Conservation (phyloP, 2,113 vertebrate species). For the Myxocyprinus asiaticus region DNA sequence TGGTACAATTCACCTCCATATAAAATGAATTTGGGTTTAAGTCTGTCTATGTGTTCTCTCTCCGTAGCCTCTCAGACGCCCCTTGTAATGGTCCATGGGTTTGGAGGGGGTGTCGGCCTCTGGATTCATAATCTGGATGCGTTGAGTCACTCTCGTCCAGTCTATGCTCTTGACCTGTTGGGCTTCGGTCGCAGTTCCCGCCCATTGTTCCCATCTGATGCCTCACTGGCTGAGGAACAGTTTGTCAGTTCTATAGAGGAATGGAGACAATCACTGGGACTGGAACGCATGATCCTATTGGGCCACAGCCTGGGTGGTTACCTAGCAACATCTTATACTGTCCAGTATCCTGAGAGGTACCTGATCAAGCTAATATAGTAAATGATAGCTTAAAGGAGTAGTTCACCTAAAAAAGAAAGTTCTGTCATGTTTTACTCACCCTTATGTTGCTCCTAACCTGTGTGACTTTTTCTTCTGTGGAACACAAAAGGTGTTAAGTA, state of each 20-base stretch:
- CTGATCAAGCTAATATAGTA: background rate
- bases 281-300: slow-evolving; percentile 82
- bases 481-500: too few species aligned
- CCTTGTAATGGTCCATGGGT: slow-evolving; percentile 89
- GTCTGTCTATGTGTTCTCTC: background rate
- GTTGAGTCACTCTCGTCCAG: slow-evolving; percentile 72
- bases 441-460: background rate
- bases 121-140: slow-evolving; percentile 87
- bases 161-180: slow-evolving; percentile 85
- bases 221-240: slow-evolving; percentile 81
- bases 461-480: too few species aligned
- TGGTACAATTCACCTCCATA: too few species aligned
- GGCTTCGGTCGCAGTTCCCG: slow-evolving; percentile 89
- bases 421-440: too few species aligned
- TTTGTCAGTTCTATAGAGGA: slow-evolving; percentile 85
- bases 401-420: background rate
- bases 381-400: slow-evolving; percentile 13
- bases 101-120: slow-evolving; percentile 87
- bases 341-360: slow-evolving; percentile 84
- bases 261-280: slow-evolving; percentile 78
- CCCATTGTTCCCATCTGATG: slow-evolving; percentile 78
- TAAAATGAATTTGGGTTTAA: background rate
- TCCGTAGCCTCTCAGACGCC: slow-evolving; percentile 74
- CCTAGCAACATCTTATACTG: slow-evolving; percentile 80
- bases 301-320: slow-evolving; percentile 84